These are phyloP conservation scores for Microtus agrestis DNA, from an alignment of 2,797 vertebrate species.

Conservation along the genomic window DNA sequence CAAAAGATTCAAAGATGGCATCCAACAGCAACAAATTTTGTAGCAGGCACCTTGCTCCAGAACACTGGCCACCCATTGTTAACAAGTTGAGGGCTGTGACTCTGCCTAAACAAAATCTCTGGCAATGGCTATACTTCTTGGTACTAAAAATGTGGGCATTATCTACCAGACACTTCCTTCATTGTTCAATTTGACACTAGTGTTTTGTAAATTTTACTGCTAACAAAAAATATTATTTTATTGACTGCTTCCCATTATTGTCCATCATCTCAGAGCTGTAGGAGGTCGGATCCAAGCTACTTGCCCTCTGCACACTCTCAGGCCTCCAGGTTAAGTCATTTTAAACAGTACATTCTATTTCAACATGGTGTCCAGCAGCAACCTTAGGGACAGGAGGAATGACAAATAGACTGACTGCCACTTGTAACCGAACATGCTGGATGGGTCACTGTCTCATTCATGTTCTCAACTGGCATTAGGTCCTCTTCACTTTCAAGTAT, in stretches of 20 bases:
- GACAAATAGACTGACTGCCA: neutral
- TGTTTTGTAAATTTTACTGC: neutral
- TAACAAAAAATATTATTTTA: no score
- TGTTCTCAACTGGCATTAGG: neutral
- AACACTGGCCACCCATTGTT: no score
- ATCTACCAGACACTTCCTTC: neutral
- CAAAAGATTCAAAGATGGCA: neutral
- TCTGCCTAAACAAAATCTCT: no score
- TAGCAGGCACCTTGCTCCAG: neutral
- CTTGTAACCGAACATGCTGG: no score
- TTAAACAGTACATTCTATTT: neutral
- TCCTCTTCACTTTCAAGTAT: neutral
- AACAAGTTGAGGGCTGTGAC: neutral
- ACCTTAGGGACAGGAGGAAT: neutral
- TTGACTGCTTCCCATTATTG: no score
- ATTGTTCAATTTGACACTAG: neutral
- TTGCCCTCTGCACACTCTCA: neutral
- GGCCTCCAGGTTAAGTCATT: no score
- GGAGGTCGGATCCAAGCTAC: rapidly evolving
- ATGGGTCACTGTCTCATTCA: neutral
- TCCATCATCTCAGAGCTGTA: neutral
- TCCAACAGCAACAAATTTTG: no score
- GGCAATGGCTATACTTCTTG: neutral
- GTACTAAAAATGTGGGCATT: neutral
- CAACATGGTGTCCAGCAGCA: neutral